Evolutionary conservation across 1,140 invertebrate species (phyloP).

Genomic region (Papilio polytes): DNA sequence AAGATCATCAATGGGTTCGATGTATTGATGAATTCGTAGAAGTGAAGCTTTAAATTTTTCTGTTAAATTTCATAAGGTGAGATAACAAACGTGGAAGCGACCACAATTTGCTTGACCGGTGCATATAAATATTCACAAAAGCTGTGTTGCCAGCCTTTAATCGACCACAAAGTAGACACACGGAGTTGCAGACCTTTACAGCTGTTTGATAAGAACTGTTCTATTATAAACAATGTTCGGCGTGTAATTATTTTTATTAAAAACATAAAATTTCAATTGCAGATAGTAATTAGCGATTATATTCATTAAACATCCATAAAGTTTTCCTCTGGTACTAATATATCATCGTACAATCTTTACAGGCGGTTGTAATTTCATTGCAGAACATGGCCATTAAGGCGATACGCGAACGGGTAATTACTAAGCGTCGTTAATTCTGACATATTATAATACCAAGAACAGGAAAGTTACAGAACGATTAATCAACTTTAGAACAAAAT

Average conservation of each 20-base stretch:
- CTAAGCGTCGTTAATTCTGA: conserved; percentile 17
- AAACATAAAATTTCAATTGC: background rate
- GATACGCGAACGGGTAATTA: conserved; percentile 26
- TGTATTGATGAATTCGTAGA: no score
- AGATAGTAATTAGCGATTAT: background rate
- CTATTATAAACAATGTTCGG: no score
- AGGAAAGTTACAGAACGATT: background rate
- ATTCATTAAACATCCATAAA: conserved; percentile 13
- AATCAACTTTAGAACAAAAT: background rate
- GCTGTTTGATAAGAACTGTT: no score
- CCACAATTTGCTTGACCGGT: no score
- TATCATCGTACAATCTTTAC: background rate
- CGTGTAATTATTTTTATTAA: background rate
- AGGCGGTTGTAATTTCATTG: conserved; percentile 10
- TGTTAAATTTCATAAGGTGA: no score
- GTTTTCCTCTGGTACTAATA: background rate
- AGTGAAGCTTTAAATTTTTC: no score
- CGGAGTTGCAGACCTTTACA: no score
- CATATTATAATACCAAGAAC: background rate
- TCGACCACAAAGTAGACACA: no score
- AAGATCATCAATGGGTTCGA: no score
- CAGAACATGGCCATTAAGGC: conserved; percentile 20
- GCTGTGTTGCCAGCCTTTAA: no score
- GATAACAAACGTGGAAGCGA: no score
- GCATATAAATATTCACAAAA: no score